Conservation (phyloP, 2,888 invertebrate species). For the Psylliodes chrysocephalus region DNA sequence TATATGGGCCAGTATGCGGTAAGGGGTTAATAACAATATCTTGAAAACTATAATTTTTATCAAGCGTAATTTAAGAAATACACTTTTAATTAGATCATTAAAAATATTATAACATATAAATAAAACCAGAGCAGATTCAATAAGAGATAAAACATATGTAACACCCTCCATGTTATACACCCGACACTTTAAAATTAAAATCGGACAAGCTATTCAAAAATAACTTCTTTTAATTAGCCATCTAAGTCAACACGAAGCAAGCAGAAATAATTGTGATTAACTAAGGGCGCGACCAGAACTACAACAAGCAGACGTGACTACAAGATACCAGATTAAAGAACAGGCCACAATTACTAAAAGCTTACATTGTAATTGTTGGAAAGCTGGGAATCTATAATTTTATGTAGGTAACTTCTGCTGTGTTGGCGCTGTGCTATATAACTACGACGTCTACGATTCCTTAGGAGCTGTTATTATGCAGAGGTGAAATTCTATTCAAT, state of each 20-base stretch:
- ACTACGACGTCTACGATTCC: constrained; percentile 27
- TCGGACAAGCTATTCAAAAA: background rate
- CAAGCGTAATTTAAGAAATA: too few relatives aligned
- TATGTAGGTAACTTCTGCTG: constrained; percentile 40
- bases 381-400: constrained; percentile 59
- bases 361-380: constrained; percentile 57
- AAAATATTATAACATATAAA: too few relatives aligned
- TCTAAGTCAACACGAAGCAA: constrained; percentile 19
- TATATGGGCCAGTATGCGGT: too few relatives aligned
- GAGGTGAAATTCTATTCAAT: constrained; percentile 38
- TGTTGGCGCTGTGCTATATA: constrained; percentile 1
- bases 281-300: constrained; percentile 46
- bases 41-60: too few relatives aligned
- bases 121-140: too few relatives aligned
- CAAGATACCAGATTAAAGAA: constrained; percentile 58
- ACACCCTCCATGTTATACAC: too few relatives aligned
- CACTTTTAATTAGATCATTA: too few relatives aligned
- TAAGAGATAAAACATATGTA: too few relatives aligned
- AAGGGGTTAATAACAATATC: too few relatives aligned
- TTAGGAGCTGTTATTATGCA: constrained; percentile 28
- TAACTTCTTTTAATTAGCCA: constrained; percentile 13
- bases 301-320: constrained; percentile 40
- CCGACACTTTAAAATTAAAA: too few relatives aligned
- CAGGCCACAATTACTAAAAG: constrained; percentile 59
- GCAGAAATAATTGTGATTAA: constrained; percentile 29